Evolutionary conservation across 2,888 invertebrate species (phyloP).

Genomic region (Cephus pulcher): DNA sequence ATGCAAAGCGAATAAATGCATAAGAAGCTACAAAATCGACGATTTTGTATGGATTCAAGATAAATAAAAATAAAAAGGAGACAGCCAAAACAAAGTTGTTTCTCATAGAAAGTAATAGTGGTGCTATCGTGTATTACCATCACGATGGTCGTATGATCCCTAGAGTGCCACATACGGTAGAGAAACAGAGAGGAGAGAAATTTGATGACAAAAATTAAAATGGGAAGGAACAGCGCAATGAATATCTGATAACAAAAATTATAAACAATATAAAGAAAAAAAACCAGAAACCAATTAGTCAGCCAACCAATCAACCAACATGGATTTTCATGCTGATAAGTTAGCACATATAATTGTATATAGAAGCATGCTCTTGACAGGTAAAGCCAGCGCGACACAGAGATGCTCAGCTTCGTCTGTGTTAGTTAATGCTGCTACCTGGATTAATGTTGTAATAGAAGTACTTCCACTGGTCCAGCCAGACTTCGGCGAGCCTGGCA

Average conservation of each 20-base stretch:
- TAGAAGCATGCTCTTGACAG: background rate
- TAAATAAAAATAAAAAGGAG: background rate
- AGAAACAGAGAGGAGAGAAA: background rate
- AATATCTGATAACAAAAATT: background rate
- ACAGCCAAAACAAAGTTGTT: background rate
- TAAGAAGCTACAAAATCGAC: background rate
- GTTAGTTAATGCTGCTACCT: conserved; percentile 72
- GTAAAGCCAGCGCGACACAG: conserved; percentile 11
- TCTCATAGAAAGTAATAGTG: background rate
- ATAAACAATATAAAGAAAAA: background rate
- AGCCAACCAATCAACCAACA: background rate
- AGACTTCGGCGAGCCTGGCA: conserved; percentile 97
- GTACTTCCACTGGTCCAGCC: conserved; percentile 99
- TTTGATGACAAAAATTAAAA: background rate
- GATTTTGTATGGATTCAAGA: background rate
- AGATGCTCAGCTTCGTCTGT: conserved; percentile 31
- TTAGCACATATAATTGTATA: background rate
- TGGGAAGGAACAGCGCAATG: background rate
- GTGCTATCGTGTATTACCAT: background rate
- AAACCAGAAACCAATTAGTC: background rate
- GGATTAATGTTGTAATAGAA: conserved; percentile 99
- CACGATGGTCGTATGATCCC: background rate
- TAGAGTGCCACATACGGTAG: background rate
- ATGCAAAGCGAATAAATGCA: background rate
- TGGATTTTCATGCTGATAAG: background rate